Evolutionary conservation across 2,888 invertebrate genomes (phyloP).

Genomic region (Brachyptera risi): DNA sequence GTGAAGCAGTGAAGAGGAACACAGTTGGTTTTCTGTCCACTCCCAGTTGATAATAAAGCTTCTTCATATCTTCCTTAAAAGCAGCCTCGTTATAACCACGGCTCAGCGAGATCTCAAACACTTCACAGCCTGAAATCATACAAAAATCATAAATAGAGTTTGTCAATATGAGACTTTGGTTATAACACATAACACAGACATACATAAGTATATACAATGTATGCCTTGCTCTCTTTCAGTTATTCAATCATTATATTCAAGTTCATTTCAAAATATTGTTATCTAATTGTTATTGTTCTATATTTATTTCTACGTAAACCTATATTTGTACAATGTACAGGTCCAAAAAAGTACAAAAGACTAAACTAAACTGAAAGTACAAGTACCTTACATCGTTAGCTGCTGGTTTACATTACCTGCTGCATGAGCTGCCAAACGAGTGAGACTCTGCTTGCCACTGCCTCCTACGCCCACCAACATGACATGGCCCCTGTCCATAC

Average conservation of each 20-base stretch:
- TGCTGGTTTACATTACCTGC: slow-evolving; percentile 64
- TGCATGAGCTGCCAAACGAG: slow-evolving; percentile 75
- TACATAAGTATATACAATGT: no score
- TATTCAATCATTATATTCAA: no score
- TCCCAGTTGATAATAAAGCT: slow-evolving; percentile 70
- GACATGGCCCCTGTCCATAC: slow-evolving; percentile 79
- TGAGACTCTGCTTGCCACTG: slow-evolving; percentile 80
- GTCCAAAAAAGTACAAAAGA: no score
- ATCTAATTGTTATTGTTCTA: no score
- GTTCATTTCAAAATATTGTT: no score
- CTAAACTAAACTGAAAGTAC: no score
- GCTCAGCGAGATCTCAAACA: slow-evolving; percentile 79
- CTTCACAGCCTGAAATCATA: slow-evolving; percentile 58
- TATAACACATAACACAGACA: no score
- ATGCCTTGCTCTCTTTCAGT: no score
- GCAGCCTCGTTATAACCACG: slow-evolving; percentile 78
- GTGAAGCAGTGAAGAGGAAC: slow-evolving; percentile 79
- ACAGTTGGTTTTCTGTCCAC: slow-evolving; percentile 73
- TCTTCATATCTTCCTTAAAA: slow-evolving; percentile 85
- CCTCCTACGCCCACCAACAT: slow-evolving; percentile 87
- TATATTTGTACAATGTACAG: no score
- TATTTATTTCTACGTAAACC: no score
- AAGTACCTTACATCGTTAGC: no score
- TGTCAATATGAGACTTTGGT: not conserved
- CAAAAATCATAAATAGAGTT: slow-evolving; percentile 2